These are phyloP conservation scores for Cephalopholis sonnerati DNA, from an alignment of 2,113 vertebrate species.

Conservation along the genomic window DNA sequence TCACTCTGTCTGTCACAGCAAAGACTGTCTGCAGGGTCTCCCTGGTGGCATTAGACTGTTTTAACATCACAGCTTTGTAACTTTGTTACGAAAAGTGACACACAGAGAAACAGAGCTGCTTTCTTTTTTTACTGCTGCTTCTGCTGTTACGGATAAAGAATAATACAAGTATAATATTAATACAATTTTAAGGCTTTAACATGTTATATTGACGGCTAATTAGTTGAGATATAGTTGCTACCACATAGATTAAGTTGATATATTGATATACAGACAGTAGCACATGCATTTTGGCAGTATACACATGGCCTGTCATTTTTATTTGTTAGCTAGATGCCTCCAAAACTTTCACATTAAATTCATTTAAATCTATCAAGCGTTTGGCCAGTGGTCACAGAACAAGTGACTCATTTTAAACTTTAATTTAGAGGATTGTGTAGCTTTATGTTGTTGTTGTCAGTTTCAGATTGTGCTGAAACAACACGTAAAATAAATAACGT, in stretches of 20 bases:
- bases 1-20: conserved; percentile 76
- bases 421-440: no score
- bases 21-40: conserved; percentile 64
- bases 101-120: conserved; percentile 1
- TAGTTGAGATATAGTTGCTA: background rate
- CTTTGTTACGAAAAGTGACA: conserved; percentile 51
- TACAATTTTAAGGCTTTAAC: background rate
- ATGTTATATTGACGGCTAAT: background rate
- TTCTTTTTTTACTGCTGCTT: background rate
- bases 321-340: background rate
- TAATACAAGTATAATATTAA: background rate
- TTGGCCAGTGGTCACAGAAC: background rate
- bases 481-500: no score
- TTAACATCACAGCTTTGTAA: conserved; percentile 59
- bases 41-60: conserved; percentile 59
- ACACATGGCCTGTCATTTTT: background rate
- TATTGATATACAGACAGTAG: no score
- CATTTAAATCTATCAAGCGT: background rate
- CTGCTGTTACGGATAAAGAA: background rate
- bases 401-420: background rate
- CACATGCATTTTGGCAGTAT: no score
- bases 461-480: background rate
- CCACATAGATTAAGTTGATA: background rate
- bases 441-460: background rate
- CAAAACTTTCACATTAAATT: background rate